Percentiles rank a stretch among this genome's conserved stretches.
phyloP scores from a whole-genome alignment of 2,113 vertebrate genomes.

The Myrmophylax atrothorax region DNA sequence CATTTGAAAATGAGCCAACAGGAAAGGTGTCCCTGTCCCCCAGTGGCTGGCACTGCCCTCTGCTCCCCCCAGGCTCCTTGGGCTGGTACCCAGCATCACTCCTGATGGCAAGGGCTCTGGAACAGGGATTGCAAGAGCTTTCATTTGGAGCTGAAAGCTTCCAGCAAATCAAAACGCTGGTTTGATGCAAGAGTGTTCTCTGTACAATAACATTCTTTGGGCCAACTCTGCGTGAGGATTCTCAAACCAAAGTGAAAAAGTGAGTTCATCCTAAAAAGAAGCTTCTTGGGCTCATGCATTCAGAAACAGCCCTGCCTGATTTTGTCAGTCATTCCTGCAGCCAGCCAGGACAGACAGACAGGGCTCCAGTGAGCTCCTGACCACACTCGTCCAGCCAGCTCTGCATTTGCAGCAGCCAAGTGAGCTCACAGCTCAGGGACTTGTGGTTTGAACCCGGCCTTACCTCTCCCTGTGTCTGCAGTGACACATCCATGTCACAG shows the following conservation, averaged over 20 bases:
- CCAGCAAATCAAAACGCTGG: not conserved
- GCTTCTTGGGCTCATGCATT: rapidly evolving
- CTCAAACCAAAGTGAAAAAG: not conserved
- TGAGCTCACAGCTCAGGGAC: not conserved
- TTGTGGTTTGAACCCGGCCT: not conserved
- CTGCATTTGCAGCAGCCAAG: not conserved
- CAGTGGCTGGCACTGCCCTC: rapidly evolving
- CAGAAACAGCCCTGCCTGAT: not conserved
- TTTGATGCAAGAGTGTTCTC: not conserved
- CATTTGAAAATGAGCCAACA: not conserved
- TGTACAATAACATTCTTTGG: not conserved
- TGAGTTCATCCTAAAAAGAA: not conserved
- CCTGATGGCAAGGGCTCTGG: not conserved
- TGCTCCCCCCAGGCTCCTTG: not conserved
- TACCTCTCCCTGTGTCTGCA: not conserved
- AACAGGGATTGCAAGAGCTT: not conserved
- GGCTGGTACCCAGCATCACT: not conserved
- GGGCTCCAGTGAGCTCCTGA: not conserved
- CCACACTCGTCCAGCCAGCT: not conserved
- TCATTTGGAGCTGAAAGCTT: not conserved
- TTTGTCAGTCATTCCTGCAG: not conserved
- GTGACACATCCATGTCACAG: not conserved
- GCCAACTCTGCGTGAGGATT: not conserved
- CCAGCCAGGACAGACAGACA: not conserved
- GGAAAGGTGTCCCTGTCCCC: not conserved